Evolutionary conservation across 30 jellyfish, hydroid and myxozoan species (phyloP).

Genomic region (Nemopilema nomurai): DNA sequence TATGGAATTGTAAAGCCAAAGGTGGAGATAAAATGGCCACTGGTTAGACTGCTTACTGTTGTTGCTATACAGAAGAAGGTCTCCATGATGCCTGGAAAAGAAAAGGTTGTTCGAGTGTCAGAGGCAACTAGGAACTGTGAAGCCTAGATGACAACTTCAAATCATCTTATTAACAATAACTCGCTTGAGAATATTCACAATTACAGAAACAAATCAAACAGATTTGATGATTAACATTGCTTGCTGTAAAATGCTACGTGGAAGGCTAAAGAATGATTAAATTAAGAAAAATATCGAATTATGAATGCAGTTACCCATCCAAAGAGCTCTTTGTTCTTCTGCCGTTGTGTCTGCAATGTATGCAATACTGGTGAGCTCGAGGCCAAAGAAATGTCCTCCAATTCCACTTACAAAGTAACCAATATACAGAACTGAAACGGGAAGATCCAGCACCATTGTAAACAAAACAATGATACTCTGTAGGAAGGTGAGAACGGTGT

Average conservation of each 20-base stretch:
- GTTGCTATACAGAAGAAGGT: conserved; percentile 64
- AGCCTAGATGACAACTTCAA: too few species aligned
- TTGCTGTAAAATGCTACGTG: too few species aligned
- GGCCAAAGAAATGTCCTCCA: conserved; percentile 80
- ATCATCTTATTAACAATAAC: not conserved
- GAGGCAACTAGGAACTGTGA: too few species aligned
- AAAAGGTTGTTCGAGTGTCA: not conserved
- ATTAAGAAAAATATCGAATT: too few species aligned
- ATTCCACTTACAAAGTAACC: conserved; percentile 76
- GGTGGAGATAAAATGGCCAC: conserved; percentile 68
- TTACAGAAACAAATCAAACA: not conserved
- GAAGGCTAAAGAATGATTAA: too few species aligned
- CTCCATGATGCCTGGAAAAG: conserved; percentile 67
- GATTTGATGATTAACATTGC: too few species aligned
- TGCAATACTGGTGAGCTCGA: conserved; percentile 57
- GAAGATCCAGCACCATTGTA: conserved; percentile 64
- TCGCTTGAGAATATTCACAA: not conserved
- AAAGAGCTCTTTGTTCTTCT: conserved; percentile 53
- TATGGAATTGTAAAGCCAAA: conserved; percentile 67
- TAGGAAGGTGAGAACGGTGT: conserved; percentile 41
- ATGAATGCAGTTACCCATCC: too few species aligned
- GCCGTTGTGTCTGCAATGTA: conserved; percentile 81
- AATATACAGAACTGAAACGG: conserved; percentile 49
- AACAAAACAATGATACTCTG: conserved; percentile 31
- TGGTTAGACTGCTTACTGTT: conserved; percentile 34